Percentiles rank a stretch among this genome's conserved stretches.
Evolutionary conservation across 2,888 invertebrate species (phyloP).

Genomic region (Pseudococcus jackbeardsleyi): DNA sequence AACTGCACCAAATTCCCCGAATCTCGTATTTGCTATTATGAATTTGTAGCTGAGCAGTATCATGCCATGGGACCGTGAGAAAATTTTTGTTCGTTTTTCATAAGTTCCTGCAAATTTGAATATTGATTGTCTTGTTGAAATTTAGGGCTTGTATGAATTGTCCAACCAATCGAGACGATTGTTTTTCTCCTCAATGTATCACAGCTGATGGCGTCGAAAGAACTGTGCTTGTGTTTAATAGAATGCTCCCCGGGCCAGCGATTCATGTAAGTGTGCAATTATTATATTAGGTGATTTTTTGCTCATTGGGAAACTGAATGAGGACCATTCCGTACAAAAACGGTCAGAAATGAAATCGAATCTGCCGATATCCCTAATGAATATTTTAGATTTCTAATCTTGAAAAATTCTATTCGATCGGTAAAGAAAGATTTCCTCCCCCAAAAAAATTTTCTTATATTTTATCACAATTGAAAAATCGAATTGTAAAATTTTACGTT

Average conservation of each 20-base stretch:
- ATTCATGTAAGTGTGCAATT: neutral
- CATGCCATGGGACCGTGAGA: constrained; percentile 62
- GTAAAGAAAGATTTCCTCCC: too few relatives aligned
- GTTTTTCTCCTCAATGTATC: constrained; percentile 66
- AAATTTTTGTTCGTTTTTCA: too few relatives aligned
- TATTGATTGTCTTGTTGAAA: neutral
- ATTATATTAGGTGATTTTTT: too few relatives aligned
- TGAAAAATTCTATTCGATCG: too few relatives aligned
- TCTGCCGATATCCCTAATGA: too few relatives aligned
- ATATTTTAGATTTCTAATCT: too few relatives aligned
- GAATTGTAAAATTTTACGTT: too few relatives aligned
- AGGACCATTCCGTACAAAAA: too few relatives aligned
- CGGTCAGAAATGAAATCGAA: too few relatives aligned
- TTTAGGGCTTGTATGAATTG: constrained; percentile 66
- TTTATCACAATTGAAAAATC: too few relatives aligned
- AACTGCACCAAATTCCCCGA: constrained; percentile 50
- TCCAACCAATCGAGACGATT: constrained; percentile 65
- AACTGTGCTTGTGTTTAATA: constrained; percentile 59
- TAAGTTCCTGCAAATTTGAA: neutral
- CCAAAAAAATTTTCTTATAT: too few relatives aligned
- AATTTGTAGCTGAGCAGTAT: constrained; percentile 60
- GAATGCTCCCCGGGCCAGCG: constrained; percentile 39
- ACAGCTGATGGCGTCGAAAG: constrained; percentile 66
- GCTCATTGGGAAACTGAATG: too few relatives aligned
- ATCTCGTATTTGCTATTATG: constrained; percentile 61